Base-by-base conservation (phyloP, 92 coral and sea anemone species). In the Ricordea florida region DNA sequence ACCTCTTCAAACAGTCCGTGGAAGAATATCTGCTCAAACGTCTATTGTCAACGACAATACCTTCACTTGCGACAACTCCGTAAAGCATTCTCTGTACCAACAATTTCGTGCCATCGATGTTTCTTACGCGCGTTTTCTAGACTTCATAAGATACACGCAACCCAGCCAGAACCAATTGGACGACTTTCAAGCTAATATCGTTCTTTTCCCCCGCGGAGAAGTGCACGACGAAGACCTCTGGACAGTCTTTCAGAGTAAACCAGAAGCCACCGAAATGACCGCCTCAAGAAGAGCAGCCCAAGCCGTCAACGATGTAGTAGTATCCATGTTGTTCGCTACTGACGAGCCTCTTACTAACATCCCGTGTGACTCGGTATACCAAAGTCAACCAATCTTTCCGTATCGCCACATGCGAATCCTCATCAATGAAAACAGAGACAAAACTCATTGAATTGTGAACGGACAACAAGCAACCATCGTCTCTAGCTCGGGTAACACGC, bases 391-490 rank as follows among this genome's bases (percentile, higher is more conserved):
- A 7, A 45, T 49, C 16, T 6, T 2, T 11, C 16, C 69, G 0
- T 36, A 24, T 14, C 23, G 23, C 0, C 55, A 51, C 10, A 74
- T 83, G 83, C 16, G 48, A 22, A 50, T 75, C 0, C 8, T 74
- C 11, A 46, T 74, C 0, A 83, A 72, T 0, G 55, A 59, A 27
- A 83, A 75, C n/a, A 0, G 67, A 2, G 76, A 75, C 15, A 83
- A 83, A 24, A 0, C 25, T 3, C 38, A 26, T 16, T 35, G 83
- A 0, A 33, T 83, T 0, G 89, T 83, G 0, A 83, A 75, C 35
- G 89, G 89, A 0, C 89, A 75, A 38, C 23, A 28, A 6, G 83
- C 78, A 0, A 28, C 53, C 8, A 1, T 83, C 3, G 25, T 63
- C 10, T n/a, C 20, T 0, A 18, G 57, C 2, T 44, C 44, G 4